A percentile compares a stretch with the other conserved stretches of the same genome.
These are phyloP conservation scores for Halictus quadricinctus DNA, from an alignment of 2,888 invertebrate species.

Conservation along the genomic window DNA sequence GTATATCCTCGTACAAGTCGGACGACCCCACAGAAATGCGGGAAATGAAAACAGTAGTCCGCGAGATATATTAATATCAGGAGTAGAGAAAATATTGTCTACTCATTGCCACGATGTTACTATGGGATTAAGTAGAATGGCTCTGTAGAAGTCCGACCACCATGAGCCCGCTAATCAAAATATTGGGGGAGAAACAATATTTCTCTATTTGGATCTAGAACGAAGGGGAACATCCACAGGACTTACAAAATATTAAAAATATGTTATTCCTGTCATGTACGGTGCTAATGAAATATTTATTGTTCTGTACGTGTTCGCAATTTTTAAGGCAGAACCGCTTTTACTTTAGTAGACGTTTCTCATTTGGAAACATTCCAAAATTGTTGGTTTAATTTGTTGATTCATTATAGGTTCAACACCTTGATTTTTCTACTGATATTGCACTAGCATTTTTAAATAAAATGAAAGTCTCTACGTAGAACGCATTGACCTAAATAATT, in stretches of 20 bases:
- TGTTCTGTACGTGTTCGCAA: not conserved
- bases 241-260: not conserved
- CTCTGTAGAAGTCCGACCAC: not conserved
- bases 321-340: too few species aligned
- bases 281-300: not conserved
- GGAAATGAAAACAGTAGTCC: not conserved
- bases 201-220: not conserved
- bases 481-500: not conserved
- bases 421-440: not conserved
- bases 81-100: constrained; percentile 4
- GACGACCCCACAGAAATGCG: not conserved
- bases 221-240: not conserved
- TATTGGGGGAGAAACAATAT: not conserved
- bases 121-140: not conserved
- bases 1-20: not conserved
- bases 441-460: not conserved
- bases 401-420: not conserved
- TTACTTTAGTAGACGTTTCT: too few species aligned
- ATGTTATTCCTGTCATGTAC: constrained; percentile 1
- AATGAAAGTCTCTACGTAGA: too few species aligned
- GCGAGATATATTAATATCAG: constrained; percentile 6
- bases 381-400: not conserved
- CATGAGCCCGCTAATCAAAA: not conserved
- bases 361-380: not conserved
- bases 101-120: not conserved